Percentiles rank a stretch among this genome's conserved stretches.
These are phyloP conservation scores for Drosophila paramelanica DNA, from an alignment of 2,888 invertebrate genomes.

Conservation along the genomic window DNA sequence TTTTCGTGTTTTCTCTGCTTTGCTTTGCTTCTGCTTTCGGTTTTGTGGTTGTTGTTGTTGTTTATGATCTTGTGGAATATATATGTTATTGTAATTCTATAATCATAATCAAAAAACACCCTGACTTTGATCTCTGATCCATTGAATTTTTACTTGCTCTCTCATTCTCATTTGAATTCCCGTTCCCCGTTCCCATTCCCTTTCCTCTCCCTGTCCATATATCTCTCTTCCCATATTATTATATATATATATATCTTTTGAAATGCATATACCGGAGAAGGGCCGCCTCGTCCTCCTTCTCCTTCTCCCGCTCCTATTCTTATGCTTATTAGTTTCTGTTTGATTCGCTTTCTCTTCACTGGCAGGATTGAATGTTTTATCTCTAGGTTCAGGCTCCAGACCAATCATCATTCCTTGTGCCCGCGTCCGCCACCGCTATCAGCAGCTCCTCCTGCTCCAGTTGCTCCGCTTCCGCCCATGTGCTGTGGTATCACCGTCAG, in stretches of 20 bases:
- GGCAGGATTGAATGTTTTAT: constrained; percentile 46
- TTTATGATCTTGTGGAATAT: constrained; percentile 37
- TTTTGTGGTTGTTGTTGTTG: not conserved
- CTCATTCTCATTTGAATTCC: not conserved
- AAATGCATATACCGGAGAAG: constrained; percentile 34
- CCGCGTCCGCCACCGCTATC: constrained; percentile 8
- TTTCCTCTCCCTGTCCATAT: not conserved
- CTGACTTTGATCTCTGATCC: constrained; percentile 42
- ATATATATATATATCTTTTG: constrained; percentile 7
- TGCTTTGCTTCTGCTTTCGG: not conserved
- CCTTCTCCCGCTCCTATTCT: not conserved
- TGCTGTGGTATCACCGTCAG: constrained; percentile 92
- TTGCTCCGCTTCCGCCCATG: constrained; percentile 54
- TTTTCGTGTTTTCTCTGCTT: not conserved
- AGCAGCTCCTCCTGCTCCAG: constrained; percentile 24
- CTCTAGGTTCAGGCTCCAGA: constrained; percentile 5
- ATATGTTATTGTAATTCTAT: not conserved
- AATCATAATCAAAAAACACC: constrained; percentile 15
- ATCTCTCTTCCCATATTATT: not conserved
- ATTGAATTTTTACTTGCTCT: not conserved
- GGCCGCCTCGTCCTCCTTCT: not conserved
- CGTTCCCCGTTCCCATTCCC: not conserved
- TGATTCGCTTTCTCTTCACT: constrained; percentile 46
- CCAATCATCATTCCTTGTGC: constrained; percentile 41
- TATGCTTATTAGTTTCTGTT: constrained; percentile 20